phyloP scores from a whole-genome alignment of 1,140 invertebrate species.

The Hypsibius dujardini region DNA sequence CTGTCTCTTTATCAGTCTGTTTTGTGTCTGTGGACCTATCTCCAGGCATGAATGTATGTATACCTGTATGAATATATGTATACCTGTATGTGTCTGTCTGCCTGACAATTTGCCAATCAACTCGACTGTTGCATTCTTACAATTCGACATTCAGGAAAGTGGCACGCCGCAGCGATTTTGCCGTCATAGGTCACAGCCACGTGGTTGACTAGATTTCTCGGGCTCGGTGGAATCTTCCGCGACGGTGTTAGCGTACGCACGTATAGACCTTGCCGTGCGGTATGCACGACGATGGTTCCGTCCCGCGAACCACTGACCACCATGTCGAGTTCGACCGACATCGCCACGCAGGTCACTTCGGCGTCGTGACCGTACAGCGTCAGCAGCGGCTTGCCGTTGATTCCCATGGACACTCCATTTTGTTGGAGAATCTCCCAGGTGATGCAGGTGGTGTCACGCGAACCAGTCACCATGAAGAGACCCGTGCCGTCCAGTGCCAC shows the following conservation, averaged over 20 bases:
- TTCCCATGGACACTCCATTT: conserved; percentile 16
- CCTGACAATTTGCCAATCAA: too few species aligned
- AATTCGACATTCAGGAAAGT: neutral
- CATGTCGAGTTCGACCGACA: conserved; percentile 45
- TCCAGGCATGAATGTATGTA: too few species aligned
- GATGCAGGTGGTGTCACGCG: conserved; percentile 44
- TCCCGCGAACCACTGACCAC: conserved; percentile 46
- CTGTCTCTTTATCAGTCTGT: too few species aligned
- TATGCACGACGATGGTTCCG: conserved; percentile 46
- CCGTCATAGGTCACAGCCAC: conserved; percentile 1
- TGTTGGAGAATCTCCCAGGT: conserved; percentile 40
- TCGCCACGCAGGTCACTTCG: conserved; percentile 41
- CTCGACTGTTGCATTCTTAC: neutral
- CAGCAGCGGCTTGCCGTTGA: conserved; percentile 35
- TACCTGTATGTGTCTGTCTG: too few species aligned
- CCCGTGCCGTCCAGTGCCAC: conserved; percentile 43
- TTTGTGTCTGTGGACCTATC: too few species aligned
- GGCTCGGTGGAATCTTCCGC: neutral
- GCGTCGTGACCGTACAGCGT: conserved; percentile 41
- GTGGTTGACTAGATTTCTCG: neutral
- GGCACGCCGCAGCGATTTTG: neutral
- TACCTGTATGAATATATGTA: too few species aligned
- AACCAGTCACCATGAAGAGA: conserved; percentile 43
- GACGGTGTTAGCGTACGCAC: conserved; percentile 39
- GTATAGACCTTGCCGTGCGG: conserved; percentile 43